Evolutionary conservation across 2,797 vertebrate species (phyloP).

Genomic region (Oreochromis mossambicus): DNA sequence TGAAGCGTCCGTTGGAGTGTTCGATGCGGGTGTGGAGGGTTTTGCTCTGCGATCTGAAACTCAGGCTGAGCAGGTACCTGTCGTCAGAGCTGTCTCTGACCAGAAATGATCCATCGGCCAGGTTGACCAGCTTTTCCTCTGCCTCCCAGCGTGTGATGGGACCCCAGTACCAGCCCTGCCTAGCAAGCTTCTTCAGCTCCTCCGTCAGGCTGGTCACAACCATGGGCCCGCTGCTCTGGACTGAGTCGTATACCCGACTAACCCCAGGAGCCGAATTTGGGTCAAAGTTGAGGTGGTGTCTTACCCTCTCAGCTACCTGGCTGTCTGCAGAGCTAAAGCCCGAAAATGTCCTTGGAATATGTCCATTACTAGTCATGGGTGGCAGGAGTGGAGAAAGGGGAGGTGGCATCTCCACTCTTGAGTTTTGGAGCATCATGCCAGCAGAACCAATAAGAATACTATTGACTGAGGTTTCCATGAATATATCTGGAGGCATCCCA

Average conservation of each 20-base stretch:
- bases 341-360: slow-evolving; percentile 86
- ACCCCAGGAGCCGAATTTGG: slow-evolving; percentile 93
- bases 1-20: slow-evolving; percentile 98
- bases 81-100: slow-evolving; percentile 98
- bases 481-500: slow-evolving; percentile 83
- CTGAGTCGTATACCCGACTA: slow-evolving; percentile 92
- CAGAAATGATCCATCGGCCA: slow-evolving; percentile 93
- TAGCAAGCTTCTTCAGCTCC: slow-evolving; percentile 96
- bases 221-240: slow-evolving; percentile 92
- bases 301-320: slow-evolving; percentile 87
- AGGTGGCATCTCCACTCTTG: slow-evolving; percentile 77
- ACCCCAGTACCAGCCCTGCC: slow-evolving; percentile 99
- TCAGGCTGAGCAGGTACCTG: slow-evolving; percentile 95
- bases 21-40: slow-evolving; percentile 98
- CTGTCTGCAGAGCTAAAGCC: slow-evolving; percentile 84
- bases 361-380: slow-evolving; percentile 82
- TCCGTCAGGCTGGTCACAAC: slow-evolving; percentile 96
- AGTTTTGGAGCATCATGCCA: slow-evolving; percentile 87
- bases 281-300: slow-evolving; percentile 96
- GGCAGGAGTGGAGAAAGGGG: slow-evolving; percentile 93
- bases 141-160: slow-evolving; percentile 99
- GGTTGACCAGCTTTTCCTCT: slow-evolving; percentile 91
- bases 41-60: slow-evolving; percentile 96
- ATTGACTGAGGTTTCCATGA: slow-evolving; percentile 86
- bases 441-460: slow-evolving; percentile 86